Evolutionary conservation across 1,140 invertebrate species (phyloP), one percentile per base, ranked within the genome.

Genomic region (Spodoptera frugiperda): DNA sequence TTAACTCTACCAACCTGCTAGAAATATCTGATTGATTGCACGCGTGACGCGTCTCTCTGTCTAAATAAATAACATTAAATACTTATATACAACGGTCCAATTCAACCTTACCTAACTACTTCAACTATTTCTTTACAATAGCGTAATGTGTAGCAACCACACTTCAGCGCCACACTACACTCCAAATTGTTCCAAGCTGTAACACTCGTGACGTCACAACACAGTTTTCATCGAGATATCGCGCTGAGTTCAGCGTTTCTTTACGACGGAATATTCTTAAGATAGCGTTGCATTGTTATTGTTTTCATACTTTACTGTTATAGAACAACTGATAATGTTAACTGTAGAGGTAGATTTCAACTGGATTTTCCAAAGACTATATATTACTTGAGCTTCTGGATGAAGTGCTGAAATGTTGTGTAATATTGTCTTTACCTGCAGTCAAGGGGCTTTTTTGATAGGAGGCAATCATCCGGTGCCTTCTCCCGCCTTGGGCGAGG

Each of bases 261-360:
- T 74, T 49, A 74, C 55, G 44, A 75, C 70, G 15, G 2, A 63
- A 63, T 33, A 48, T 75, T 65, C 21, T 74, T 3, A 53, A 75
- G 71, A 61, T 61, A 75, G 59, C 53, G 72, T 72, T 54, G 68
- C 53, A 57, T 19, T 17, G 39, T 72, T 72, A 57, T 57, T 72
- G 55, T 53, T 72, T 55, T 44, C 39, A 57, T 19, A 70, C 53
- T 57, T 72, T 57, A 57, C 57, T 72, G 39, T 72, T 72, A 57
- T 57, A 48, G 53, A 17, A 57, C 53, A 72, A 9, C 68, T 72
- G 68, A 72, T 72, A 72, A 57, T 70, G 25, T 70, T 17, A 14
- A 39, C 25, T 39, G 14, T 39, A 67, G 48, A 72, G 44, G 55
- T 72, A 54, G 14, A 72, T 71, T 55, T 71, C 17, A 39, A 30